Evolutionary conservation across 2,888 invertebrate species (phyloP).

Genomic region (Mythimna lalbum): DNA sequence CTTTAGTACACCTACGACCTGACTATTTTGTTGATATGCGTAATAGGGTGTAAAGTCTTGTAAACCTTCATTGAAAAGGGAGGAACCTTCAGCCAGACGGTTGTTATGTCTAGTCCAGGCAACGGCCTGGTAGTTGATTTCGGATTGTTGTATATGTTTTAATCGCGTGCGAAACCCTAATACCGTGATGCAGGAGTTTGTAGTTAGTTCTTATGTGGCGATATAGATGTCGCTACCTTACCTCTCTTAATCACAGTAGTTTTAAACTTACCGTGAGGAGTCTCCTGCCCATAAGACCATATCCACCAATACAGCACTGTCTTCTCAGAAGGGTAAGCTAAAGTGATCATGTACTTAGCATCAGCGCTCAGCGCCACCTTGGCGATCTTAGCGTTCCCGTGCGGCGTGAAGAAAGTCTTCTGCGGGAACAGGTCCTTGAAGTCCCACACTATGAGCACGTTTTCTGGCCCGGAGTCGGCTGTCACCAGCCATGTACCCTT

Average conservation of each 20-base stretch:
- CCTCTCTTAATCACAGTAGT: background rate
- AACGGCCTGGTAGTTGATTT: too few relatives aligned
- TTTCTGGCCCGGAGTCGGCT: constrained; percentile 90
- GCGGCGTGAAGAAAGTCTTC: constrained; percentile 89
- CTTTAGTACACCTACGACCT: too few relatives aligned
- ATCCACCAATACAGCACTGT: constrained; percentile 90
- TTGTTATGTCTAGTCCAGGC: too few relatives aligned
- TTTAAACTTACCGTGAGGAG: constrained; percentile 87
- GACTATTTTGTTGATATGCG: too few relatives aligned
- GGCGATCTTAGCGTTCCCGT: constrained; percentile 78
- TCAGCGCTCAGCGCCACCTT: constrained; percentile 88
- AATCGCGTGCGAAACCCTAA: too few relatives aligned
- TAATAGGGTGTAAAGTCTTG: too few relatives aligned
- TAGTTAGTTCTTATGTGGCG: too few relatives aligned
- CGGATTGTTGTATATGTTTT: too few relatives aligned
- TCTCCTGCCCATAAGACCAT: constrained; percentile 90
- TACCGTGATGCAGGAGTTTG: too few relatives aligned
- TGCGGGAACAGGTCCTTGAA: constrained; percentile 85
- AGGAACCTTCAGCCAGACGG: too few relatives aligned
- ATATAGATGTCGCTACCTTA: background rate
- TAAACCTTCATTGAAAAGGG: too few relatives aligned
- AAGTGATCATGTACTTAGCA: constrained; percentile 90
- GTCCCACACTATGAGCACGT: constrained; percentile 91
- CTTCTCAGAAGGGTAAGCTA: constrained; percentile 85
- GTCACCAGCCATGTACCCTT: constrained; percentile 91